Evolutionary conservation across 1,140 invertebrate genomes (phyloP).

Genomic region (Hylaeus anthracinus): DNA sequence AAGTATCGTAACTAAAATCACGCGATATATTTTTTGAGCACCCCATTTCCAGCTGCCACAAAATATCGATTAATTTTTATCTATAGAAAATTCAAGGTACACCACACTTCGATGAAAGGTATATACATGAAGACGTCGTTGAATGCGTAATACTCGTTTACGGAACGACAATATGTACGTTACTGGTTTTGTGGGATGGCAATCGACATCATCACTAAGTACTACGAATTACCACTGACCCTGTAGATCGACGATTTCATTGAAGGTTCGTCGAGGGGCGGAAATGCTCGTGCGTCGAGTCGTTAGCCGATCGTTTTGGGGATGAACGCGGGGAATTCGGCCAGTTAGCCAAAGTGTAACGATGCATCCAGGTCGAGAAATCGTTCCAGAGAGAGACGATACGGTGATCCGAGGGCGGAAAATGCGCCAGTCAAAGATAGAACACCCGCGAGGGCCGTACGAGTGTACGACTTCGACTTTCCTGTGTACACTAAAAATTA

Average conservation of each 20-base stretch:
- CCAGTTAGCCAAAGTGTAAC: slow-evolving; percentile 74
- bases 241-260: slow-evolving; percentile 59
- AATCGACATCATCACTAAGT: slow-evolving; percentile 59
- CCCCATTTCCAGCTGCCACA: no score
- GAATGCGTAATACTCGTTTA: background rate
- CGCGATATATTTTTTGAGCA: no score
- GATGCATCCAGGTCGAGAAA: slow-evolving; percentile 69
- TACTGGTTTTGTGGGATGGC: slow-evolving; percentile 41
- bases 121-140: no score
- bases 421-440: slow-evolving; percentile 60
- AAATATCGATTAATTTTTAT: no score
- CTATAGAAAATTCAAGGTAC: no score
- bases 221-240: slow-evolving; percentile 56
- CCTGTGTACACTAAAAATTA: slow-evolving; percentile 48
- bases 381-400: slow-evolving; percentile 64
- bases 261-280: slow-evolving; percentile 58
- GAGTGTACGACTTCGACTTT: slow-evolving; percentile 46
- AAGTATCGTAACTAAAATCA: no score
- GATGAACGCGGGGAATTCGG: slow-evolving; percentile 66
- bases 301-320: slow-evolving; percentile 72
- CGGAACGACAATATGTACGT: slow-evolving; percentile 20
- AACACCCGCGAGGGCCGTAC: slow-evolving; percentile 69
- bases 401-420: slow-evolving; percentile 55
- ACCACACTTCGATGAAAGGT: no score
- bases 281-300: slow-evolving; percentile 63